These are phyloP conservation scores for Myotis yumanensis DNA, from an alignment of 2,113 vertebrate species.

Conservation along the genomic window DNA sequence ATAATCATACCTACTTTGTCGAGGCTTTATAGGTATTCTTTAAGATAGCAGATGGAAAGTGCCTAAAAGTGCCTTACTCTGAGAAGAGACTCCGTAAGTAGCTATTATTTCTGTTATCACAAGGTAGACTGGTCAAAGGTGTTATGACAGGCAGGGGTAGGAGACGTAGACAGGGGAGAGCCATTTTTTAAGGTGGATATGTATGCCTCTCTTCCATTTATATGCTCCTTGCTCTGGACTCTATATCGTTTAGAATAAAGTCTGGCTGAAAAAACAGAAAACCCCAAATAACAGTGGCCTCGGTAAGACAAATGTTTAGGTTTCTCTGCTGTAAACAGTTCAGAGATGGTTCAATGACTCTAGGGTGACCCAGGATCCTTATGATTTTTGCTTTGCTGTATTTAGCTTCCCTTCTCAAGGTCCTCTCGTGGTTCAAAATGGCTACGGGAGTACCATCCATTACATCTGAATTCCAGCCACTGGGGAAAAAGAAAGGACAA, in stretches of 20 bases:
- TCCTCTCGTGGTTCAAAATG: background rate
- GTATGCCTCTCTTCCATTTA: background rate
- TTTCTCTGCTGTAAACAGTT: background rate
- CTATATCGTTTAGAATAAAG: background rate
- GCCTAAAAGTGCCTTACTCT: background rate
- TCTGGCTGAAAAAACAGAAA: background rate
- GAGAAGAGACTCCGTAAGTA: background rate
- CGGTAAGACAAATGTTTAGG: background rate
- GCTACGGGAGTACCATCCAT: background rate
- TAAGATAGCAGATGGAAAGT: background rate
- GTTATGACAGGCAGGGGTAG: no score
- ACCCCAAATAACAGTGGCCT: background rate
- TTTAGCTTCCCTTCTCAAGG: background rate
- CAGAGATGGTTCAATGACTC: background rate
- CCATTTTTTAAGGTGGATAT: background rate
- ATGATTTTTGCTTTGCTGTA: background rate
- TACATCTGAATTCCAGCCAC: background rate
- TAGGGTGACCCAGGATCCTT: background rate
- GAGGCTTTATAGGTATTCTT: rapidly evolving
- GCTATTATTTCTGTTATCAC: no score
- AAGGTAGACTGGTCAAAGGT: background rate
- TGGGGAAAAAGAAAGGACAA: background rate
- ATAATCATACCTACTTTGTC: background rate
- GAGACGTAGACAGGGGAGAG: background rate
- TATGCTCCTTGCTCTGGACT: background rate